Percentiles rank a stretch among this genome's conserved stretches.
These are phyloP conservation scores for Hirtodrosophila confusa DNA, from an alignment of 2,888 invertebrate species.

Conservation along the genomic window DNA sequence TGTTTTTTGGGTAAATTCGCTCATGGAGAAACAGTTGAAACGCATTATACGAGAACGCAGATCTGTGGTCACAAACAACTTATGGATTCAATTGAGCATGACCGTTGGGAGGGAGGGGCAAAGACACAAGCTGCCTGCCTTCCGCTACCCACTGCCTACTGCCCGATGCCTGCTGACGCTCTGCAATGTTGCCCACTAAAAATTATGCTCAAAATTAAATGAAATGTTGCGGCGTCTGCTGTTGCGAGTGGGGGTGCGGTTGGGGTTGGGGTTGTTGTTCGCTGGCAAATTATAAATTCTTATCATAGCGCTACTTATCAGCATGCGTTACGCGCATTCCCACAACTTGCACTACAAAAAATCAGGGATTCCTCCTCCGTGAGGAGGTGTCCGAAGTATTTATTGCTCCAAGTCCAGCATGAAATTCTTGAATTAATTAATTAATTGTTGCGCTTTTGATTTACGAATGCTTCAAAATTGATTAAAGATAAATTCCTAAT, in stretches of 20 bases:
- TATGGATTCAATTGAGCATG: constrained; percentile 78
- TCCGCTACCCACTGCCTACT: background rate
- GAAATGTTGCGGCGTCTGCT: constrained; percentile 47
- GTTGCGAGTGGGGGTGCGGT: background rate
- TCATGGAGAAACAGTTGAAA: constrained; percentile 75
- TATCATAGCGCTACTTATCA: constrained; percentile 75
- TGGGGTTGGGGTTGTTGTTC: constrained; percentile 3
- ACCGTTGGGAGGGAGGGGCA: constrained; percentile 33
- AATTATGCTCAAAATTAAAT: constrained; percentile 74
- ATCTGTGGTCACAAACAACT: constrained; percentile 78
- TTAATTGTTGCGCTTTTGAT: no score
- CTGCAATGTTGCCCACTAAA: constrained; percentile 57
- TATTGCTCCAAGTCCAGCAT: no score
- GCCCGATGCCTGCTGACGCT: constrained; percentile 52
- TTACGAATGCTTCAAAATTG: no score
- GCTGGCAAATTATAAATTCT: constrained; percentile 72
- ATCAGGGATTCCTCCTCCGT: no score
- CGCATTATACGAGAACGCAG: constrained; percentile 75
- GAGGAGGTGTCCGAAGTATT: no score
- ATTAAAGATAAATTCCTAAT: no score
- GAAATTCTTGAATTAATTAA: no score
- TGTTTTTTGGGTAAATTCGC: constrained; percentile 56
- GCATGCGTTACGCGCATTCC: constrained; percentile 56
- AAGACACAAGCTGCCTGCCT: constrained; percentile 29
- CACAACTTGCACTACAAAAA: background rate